A percentile compares a stretch with the other conserved stretches of the same genome.
Conservation (phyloP, 2,113 vertebrate genomes). For the Oxygymnocypris stewartii region DNA sequence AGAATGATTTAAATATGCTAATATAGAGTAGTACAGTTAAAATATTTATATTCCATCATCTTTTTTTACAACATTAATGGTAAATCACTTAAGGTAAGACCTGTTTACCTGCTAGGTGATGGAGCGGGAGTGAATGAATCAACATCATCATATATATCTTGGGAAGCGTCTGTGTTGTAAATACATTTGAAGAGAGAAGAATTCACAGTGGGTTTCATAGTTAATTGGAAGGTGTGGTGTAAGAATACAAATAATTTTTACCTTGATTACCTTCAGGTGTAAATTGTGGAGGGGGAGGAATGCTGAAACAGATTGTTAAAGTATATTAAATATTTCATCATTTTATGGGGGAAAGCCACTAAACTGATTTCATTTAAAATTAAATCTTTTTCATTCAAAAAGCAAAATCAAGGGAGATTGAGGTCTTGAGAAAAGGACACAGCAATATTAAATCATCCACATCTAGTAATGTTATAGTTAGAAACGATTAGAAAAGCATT, state of each 20-base stretch:
- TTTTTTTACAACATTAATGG: neutral
- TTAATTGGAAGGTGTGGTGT: neutral
- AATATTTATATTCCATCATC: slow-evolving; percentile 28
- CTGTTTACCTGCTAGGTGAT: slow-evolving; percentile 69
- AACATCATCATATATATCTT: slow-evolving; percentile 85
- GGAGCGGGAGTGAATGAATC: slow-evolving; percentile 75
- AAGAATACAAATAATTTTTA: neutral
- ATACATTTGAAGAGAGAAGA: neutral
- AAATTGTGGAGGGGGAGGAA: slow-evolving; percentile 63
- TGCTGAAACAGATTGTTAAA: slow-evolving; percentile 48
- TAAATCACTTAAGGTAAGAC: neutral
- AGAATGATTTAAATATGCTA: neutral
- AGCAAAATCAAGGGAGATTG: neutral
- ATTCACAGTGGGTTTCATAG: neutral
- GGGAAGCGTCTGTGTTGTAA: neutral
- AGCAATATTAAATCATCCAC: neutral
- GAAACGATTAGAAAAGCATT: neutral
- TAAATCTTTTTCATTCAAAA: neutral
- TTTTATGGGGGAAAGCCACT: neutral
- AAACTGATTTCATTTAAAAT: neutral
- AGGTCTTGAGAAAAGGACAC: neutral
- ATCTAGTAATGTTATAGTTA: neutral
- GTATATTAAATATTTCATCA: neutral
- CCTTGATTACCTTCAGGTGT: slow-evolving; percentile 56
- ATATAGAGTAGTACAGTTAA: neutral